Evolutionary conservation across 2,113 vertebrate species (phyloP), one percentile per base, ranked within the genome.

Genomic region (Hucho hucho): DNA sequence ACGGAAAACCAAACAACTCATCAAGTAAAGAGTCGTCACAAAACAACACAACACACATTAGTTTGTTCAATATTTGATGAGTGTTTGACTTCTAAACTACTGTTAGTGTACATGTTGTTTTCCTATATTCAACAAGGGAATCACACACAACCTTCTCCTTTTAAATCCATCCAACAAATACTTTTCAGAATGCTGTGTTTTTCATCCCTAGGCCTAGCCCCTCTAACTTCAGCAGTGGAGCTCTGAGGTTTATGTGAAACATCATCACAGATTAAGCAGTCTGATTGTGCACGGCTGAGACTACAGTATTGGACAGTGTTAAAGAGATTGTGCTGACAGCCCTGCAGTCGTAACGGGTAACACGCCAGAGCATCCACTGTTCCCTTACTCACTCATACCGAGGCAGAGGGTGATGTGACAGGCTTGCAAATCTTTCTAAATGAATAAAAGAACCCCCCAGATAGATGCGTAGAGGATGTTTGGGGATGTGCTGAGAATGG

Each of bases 341-440:
- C 69, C 75, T 72, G 74, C 72, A 74, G 66, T n/a, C 22, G 37
- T 78, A 61, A 80, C 79, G 70, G 67, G 79, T 80, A 69, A 58
- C 72, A 69, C 12, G 28, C 61, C 56, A 59, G 69, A 75, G 43
- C 58, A 64, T 47, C 29, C 26, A 3, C 13, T 65, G 12, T 65
- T 25, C 26, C 64, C 24, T 16, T 5, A 24, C 64, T 4, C 25
- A 11, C 25, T 26, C 79, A 81, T 74, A 71, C 77, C 72, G 85
- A 82, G 74, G 74, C 76, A 81, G 82, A 70, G 76, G 76, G 74
- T 75, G 82, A 86, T 88, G 87, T 90, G 81, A 89, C 80, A 85
- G 66, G 83, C 83, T 87, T 91, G 82, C 85, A 89, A 83, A 90
- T 89, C 79, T 78, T 83, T 75, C 74, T 84, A 84, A 87, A 90